Percentiles rank a stretch among this genome's conserved stretches.
These are phyloP conservation scores for Lasius platythorax DNA, from an alignment of 2,888 invertebrate species.

Conservation along the genomic window DNA sequence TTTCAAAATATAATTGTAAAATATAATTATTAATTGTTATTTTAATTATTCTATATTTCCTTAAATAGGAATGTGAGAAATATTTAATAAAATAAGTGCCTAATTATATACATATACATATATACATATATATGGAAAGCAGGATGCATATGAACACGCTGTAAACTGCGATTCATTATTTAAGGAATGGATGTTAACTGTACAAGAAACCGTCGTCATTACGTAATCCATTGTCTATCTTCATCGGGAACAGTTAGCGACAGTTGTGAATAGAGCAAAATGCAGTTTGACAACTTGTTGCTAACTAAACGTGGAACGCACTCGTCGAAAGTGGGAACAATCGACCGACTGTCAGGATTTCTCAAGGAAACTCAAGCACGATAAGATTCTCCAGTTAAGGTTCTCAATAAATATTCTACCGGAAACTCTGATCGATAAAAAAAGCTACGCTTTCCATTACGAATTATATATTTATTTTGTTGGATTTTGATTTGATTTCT, in stretches of 20 bases:
- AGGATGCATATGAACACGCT: background rate
- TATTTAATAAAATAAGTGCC: background rate
- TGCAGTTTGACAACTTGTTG: slow-evolving; percentile 68
- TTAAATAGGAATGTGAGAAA: background rate
- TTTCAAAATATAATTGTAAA: background rate
- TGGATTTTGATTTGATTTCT: background rate
- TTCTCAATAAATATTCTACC: background rate
- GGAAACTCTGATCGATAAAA: slow-evolving; percentile 10
- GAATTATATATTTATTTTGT: background rate
- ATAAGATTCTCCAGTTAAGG: slow-evolving; percentile 57
- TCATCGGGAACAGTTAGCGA: slow-evolving; percentile 26
- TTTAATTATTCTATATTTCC: background rate
- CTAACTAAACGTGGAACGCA: slow-evolving; percentile 67
- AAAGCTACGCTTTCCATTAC: background rate
- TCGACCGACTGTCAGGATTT: slow-evolving; percentile 68
- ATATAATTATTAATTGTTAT: background rate
- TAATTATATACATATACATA: too few species aligned
- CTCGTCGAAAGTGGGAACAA: slow-evolving; percentile 61
- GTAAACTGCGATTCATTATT: slow-evolving; percentile 2
- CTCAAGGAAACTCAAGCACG: slow-evolving; percentile 59
- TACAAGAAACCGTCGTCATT: slow-evolving; percentile 29
- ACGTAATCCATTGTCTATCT: slow-evolving; percentile 39
- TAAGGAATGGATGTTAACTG: background rate
- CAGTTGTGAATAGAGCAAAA: slow-evolving; percentile 29
- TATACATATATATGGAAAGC: background rate